These are phyloP conservation scores for Hydrocynus forskahlii DNA, from an alignment of 2,797 vertebrate species.

Conservation along the genomic window DNA sequence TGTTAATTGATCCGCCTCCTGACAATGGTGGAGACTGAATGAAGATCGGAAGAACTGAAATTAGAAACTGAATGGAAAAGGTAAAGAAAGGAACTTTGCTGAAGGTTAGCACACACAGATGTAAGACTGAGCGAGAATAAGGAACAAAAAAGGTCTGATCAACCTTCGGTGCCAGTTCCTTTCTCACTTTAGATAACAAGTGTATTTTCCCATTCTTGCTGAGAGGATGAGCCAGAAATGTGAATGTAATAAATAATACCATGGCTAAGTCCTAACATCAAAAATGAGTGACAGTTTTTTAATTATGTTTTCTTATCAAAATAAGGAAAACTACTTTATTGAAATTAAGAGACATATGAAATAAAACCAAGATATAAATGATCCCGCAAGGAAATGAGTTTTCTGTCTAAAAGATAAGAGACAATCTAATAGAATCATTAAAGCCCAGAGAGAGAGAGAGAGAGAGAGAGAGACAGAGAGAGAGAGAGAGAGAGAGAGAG, in stretches of 20 bases:
- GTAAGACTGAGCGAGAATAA: neutral
- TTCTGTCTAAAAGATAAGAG: slow-evolving; percentile 46
- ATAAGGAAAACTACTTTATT: slow-evolving; percentile 16
- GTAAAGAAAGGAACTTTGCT: neutral
- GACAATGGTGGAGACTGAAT: slow-evolving; percentile 19
- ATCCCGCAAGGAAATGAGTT: slow-evolving; percentile 1
- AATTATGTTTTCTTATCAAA: slow-evolving; percentile 21
- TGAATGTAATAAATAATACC: neutral
- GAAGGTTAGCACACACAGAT: neutral
- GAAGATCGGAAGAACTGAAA: neutral
- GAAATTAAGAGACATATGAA: slow-evolving; percentile 1
- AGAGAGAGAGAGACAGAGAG: slow-evolving; percentile 29
- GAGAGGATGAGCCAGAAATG: neutral
- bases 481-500: slow-evolving; percentile 33
- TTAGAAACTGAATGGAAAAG: slow-evolving; percentile 18
- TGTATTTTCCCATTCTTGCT: neutral
- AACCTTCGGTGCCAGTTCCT: too few relatives aligned
- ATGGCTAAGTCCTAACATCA: neutral
- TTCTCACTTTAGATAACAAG: neutral
- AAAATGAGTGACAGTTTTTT: neutral
- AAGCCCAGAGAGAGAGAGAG: slow-evolving; percentile 21
- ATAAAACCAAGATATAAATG: slow-evolving; percentile 9
- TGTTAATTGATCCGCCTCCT: neutral
- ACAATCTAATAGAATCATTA: slow-evolving; percentile 37
- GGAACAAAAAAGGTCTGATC: neutral